Evolutionary conservation across 2,113 vertebrate genomes (phyloP).

Genomic region (Lophius piscatorius): DNA sequence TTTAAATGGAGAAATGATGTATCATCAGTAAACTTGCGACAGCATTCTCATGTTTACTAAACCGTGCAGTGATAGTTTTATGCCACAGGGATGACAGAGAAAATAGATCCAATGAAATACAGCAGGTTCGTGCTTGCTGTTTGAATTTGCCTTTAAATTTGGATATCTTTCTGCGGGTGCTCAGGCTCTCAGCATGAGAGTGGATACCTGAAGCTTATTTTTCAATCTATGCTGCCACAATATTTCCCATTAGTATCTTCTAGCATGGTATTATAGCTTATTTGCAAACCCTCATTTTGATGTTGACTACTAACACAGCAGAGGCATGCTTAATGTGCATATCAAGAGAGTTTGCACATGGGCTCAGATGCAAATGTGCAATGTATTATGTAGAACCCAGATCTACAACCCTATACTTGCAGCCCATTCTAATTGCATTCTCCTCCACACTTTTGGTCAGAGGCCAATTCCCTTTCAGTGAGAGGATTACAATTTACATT

Average conservation of each 20-base stretch:
- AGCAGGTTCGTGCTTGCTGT: slow-evolving; percentile 3
- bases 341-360: not conserved
- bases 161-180: slow-evolving; percentile 7
- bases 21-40: slow-evolving; percentile 21
- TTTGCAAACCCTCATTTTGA: slow-evolving; percentile 13
- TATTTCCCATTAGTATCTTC: slow-evolving; percentile 20
- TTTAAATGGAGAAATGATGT: slow-evolving; percentile 26
- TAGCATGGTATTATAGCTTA: slow-evolving; percentile 16
- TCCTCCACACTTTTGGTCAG: not conserved
- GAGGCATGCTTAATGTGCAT: slow-evolving; percentile 13
- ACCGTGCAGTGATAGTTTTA: slow-evolving; percentile 17
- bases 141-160: slow-evolving; percentile 18
- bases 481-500: slow-evolving; percentile 5
- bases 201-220: not conserved
- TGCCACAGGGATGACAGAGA: slow-evolving; percentile 16
- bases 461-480: not conserved
- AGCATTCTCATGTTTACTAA: slow-evolving; percentile 7
- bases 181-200: not conserved
- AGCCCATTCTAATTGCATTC: not conserved
- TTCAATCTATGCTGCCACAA: slow-evolving; percentile 11
- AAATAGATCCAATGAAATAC: slow-evolving; percentile 10
- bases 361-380: not conserved
- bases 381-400: not conserved
- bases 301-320: not conserved
- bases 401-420: not conserved